Conservation (phyloP, 2,797 vertebrate species). For the Halcyon leucocephala region DNA sequence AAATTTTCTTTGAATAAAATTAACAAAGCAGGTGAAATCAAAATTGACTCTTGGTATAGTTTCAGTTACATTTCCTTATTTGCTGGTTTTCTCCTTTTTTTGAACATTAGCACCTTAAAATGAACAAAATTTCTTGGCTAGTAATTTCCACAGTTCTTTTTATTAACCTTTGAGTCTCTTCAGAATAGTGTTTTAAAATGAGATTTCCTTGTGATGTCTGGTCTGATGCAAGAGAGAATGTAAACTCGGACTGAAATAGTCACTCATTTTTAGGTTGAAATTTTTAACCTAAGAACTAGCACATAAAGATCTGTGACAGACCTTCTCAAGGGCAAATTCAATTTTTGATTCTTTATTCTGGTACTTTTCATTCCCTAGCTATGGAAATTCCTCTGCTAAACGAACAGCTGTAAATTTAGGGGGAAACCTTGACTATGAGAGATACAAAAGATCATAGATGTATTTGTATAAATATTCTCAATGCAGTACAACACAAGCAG, state of each 20-base stretch:
- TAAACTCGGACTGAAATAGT: not conserved
- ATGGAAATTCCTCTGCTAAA: not conserved
- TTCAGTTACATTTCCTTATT: not conserved
- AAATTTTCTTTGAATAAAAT: not conserved
- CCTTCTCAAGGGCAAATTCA: not conserved
- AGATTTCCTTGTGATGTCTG: not conserved
- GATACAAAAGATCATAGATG: not conserved
- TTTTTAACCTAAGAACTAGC: not conserved
- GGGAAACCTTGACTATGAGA: rapidly evolving
- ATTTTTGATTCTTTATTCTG: not conserved
- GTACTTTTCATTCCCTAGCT: not conserved
- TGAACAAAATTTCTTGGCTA: not conserved
- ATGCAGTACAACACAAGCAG: not conserved
- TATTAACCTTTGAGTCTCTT: not conserved
- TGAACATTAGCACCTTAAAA: not conserved
- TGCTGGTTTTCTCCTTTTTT: not conserved
- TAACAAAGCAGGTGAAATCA: not conserved
- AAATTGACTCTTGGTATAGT: not conserved
- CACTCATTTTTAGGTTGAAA: not conserved
- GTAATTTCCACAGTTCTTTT: not conserved
- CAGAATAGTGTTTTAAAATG: not conserved
- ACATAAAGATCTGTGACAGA: not conserved
- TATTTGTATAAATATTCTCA: not conserved
- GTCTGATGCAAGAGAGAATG: not conserved
- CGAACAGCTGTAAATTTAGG: not conserved